Evolutionary conservation across 2,888 invertebrate species (phyloP), one percentile per base, ranked within the genome.

Genomic region (Hirtodrosophila trivittata): DNA sequence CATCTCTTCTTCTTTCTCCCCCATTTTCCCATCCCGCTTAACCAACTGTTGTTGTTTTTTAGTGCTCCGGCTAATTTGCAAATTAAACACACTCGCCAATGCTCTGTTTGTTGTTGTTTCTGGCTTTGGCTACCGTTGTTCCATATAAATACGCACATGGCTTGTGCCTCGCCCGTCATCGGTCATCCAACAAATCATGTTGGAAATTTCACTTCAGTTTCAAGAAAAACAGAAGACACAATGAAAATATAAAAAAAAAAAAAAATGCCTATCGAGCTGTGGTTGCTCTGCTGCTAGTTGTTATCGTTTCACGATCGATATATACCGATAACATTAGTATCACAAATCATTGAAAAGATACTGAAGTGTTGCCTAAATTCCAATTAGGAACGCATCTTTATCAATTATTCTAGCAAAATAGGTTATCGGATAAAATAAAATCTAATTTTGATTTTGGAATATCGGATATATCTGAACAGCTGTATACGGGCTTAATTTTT

Each of bases 151-250:
- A 71, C 78, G 78, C 71, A 70, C 57, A 49, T 50, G 47, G 37
- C 10, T 37, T 18, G 13, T 46, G 58, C 12, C 37, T 9, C 43
- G 55, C 41, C 21, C 37, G 43, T n/a, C n/a, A 49, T 42, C 69
- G 33, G 39, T 57, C 71, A 64, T 41, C 56, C 57, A 67, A 78
- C 46, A 60, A 72, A 64, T 72, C 81, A 73, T 72, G 68, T 60
- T 52, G 60, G 60, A 84, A 84, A 77, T 77, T 77, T 84, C 84
- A 73, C 75, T 73, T 73, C 26, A 52, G 59, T 49, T 55, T 55
- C 32, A 37, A 56, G 32, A 46, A 39, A 49, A 49, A 60, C 8
- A 41, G 39, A 12, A 12, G 8, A 14, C 9, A 10, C 25, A 26
- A 30, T n/a, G n/a, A 12, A 12, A 9, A 35, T 13, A 35, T 8